Evolutionary conservation across 1,140 invertebrate genomes (phyloP).

Genomic region (Trypoxylus dichotomus): DNA sequence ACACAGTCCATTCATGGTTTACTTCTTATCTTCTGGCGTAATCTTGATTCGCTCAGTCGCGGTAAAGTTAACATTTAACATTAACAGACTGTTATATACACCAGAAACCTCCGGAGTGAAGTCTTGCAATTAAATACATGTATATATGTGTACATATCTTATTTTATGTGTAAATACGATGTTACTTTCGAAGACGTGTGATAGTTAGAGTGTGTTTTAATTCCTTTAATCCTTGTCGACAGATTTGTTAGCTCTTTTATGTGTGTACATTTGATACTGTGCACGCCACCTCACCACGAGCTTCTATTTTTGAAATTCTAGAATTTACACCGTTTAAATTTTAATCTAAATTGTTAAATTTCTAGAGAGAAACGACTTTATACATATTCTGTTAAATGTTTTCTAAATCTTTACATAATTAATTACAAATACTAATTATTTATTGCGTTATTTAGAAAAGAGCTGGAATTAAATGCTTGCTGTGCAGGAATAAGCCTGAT

Average conservation of each 20-base stretch:
- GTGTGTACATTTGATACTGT: constrained; percentile 9
- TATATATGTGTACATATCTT: constrained; percentile 21
- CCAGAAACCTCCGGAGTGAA: constrained; percentile 16
- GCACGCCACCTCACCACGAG: background rate
- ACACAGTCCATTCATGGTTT: constrained; percentile 17
- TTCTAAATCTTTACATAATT: background rate
- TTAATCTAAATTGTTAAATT: background rate
- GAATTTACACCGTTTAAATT: constrained; percentile 6
- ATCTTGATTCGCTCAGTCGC: constrained; percentile 11
- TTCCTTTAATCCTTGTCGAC: constrained; percentile 21
- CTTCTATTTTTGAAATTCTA: constrained; percentile 16
- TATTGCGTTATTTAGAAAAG: background rate
- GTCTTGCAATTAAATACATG: constrained; percentile 23
- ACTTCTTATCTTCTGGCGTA: constrained; percentile 21
- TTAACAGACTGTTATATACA: constrained; percentile 14
- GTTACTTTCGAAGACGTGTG: constrained; percentile 18
- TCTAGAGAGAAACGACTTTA: background rate
- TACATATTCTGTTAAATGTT: background rate
- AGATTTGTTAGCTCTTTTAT: constrained; percentile 19
- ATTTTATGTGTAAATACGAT: constrained; percentile 17
- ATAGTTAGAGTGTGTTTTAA: constrained; percentile 15
- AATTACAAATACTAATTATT: background rate
- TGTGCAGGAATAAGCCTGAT: background rate
- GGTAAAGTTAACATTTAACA: constrained; percentile 10
- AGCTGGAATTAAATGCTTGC: too few species aligned